Evolutionary conservation across 2,113 vertebrate genomes (phyloP).

Genomic region (Chaenocephalus aceratus): DNA sequence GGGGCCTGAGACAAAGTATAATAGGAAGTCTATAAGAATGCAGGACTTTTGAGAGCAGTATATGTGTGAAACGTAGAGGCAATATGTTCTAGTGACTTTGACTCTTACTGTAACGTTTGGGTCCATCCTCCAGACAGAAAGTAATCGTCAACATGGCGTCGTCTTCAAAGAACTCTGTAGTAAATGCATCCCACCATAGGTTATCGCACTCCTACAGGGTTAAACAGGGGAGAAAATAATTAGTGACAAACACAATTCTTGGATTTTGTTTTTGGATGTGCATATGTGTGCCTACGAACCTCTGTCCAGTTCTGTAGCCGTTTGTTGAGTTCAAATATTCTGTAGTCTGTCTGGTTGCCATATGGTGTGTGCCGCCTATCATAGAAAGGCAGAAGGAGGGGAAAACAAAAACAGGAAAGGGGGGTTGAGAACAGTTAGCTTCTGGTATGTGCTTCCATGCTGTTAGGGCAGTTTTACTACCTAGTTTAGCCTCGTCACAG

Average conservation of each 20-base stretch:
- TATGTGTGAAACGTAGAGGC: neutral
- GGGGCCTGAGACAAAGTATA: neutral
- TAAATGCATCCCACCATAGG: conserved; percentile 99
- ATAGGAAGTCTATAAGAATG: neutral
- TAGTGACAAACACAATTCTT: neutral
- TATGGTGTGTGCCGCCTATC: conserved; percentile 96
- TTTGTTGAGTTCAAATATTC: conserved; percentile 99
- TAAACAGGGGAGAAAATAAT: neutral
- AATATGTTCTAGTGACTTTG: neutral
- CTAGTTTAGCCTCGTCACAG: conserved; percentile 11
- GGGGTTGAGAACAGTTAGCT: neutral
- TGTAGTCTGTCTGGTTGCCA: conserved; percentile 98
- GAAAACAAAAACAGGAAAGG: conserved; percentile 7
- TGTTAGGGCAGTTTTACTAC: neutral
- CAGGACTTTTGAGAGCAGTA: neutral
- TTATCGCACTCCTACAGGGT: conserved; percentile 94
- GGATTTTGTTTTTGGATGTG: neutral
- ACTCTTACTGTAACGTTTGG: conserved; percentile 98
- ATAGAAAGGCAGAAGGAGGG: conserved; percentile 31
- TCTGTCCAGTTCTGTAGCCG: conserved; percentile 98
- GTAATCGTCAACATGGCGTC: conserved; percentile 98
- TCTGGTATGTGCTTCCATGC: neutral
- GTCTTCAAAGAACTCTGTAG: conserved; percentile 98
- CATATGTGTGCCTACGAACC: conserved; percentile 77
- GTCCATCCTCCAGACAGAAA: conserved; percentile 99